A percentile compares a stretch with the other conserved stretches of the same genome.
Evolutionary conservation across 2,797 vertebrate species (phyloP).

Genomic region (Chiloscyllium punctatum): DNA sequence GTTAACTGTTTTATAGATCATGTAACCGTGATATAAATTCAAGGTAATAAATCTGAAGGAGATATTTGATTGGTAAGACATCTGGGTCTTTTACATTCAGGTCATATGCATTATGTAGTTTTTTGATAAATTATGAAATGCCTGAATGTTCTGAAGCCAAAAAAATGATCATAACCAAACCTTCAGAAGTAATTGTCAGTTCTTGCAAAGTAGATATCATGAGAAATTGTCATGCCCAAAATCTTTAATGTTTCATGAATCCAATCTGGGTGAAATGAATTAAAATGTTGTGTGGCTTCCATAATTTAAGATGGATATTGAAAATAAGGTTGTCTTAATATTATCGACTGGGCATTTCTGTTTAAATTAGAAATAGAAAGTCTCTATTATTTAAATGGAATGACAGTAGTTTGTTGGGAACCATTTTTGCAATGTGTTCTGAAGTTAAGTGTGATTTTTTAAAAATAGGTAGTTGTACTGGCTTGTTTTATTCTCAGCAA

Average conservation of each 20-base stretch:
- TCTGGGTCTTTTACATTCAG: background rate
- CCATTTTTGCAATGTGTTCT: background rate
- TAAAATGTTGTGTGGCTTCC: background rate
- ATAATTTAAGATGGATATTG: background rate
- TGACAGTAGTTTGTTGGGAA: background rate
- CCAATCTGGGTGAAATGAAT: background rate
- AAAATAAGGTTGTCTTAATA: background rate
- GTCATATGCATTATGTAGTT: background rate
- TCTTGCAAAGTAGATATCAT: background rate
- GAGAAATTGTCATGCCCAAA: constrained; percentile 17
- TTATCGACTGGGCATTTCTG: background rate
- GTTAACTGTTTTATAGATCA: background rate
- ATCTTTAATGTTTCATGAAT: background rate
- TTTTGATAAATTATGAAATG: background rate
- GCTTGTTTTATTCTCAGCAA: background rate
- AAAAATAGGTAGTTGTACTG: background rate
- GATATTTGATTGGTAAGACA: background rate
- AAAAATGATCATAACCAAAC: background rate
- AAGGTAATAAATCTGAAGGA: constrained; percentile 5
- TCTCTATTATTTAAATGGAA: background rate
- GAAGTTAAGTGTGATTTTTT: background rate
- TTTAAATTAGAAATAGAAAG: background rate
- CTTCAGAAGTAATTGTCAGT: background rate
- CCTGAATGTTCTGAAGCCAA: background rate
- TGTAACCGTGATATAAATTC: background rate